A percentile compares a stretch with the other conserved stretches of the same genome.
phyloP scores from a whole-genome alignment of 1,140 invertebrate genomes.

The Odontomachus brunneus region DNA sequence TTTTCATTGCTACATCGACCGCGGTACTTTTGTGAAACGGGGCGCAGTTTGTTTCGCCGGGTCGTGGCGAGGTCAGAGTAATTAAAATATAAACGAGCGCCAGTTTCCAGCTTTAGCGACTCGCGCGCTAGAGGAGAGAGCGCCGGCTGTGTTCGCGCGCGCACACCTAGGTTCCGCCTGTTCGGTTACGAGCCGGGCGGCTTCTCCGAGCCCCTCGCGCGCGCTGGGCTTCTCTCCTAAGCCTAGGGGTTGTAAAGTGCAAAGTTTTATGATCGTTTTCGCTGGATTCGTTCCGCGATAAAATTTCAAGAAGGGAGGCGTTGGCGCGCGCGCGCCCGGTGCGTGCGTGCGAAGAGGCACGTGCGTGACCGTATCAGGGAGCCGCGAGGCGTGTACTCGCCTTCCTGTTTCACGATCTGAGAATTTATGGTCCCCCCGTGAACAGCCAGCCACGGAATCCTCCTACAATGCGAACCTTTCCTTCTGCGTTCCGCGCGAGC shows the following conservation, averaged over 20 bases:
- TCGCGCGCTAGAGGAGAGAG: background rate
- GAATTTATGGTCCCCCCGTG: conserved; percentile 50
- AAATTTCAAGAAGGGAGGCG: conserved; percentile 55
- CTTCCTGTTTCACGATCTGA: conserved; percentile 61
- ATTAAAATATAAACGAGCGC: conserved; percentile 45
- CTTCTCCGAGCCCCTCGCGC: conserved; percentile 11
- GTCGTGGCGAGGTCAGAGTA: conserved; percentile 18
- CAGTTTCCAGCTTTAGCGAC: conserved; percentile 39
- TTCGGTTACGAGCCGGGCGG: conserved; percentile 11
- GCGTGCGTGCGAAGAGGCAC: conserved; percentile 48
- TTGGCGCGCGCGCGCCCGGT: background rate
- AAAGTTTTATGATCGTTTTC: conserved; percentile 61
- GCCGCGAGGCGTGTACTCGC: conserved; percentile 50
- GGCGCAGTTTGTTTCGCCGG: conserved; percentile 9
- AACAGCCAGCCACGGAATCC: conserved; percentile 42
- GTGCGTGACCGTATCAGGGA: conserved; percentile 59
- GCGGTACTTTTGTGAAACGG: conserved; percentile 8
- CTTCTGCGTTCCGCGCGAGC: conserved; percentile 8
- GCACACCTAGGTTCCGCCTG: conserved; percentile 16
- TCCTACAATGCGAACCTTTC: conserved; percentile 31
- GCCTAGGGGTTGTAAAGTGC: conserved; percentile 57
- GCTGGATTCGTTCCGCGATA: conserved; percentile 64
- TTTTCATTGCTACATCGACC: conserved; percentile 28
- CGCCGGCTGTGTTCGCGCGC: background rate
- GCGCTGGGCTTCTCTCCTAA: conserved; percentile 29